These are phyloP conservation scores for Ophonus ardosiacus DNA, from an alignment of 2,888 invertebrate species.

Conservation along the genomic window DNA sequence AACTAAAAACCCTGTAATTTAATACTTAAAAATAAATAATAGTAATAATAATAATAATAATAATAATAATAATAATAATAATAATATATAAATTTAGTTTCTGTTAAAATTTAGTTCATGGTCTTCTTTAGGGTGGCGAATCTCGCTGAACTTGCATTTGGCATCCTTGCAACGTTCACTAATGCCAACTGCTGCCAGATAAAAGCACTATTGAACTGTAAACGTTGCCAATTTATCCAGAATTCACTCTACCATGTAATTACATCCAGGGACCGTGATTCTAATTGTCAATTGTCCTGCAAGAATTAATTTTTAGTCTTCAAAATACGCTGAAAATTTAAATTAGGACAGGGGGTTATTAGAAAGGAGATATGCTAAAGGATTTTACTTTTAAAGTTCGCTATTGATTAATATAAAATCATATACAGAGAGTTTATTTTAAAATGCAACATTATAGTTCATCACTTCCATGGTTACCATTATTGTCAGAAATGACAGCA, in stretches of 20 bases:
- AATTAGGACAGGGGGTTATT: neutral
- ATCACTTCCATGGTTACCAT: too few species aligned
- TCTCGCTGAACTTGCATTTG: neutral
- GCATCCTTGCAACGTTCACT: neutral
- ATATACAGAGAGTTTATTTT: too few species aligned
- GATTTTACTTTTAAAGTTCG: neutral
- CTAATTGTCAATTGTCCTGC: neutral
- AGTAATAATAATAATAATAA: too few species aligned
- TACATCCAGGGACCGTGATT: neutral
- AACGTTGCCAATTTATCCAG: slow-evolving; percentile 30
- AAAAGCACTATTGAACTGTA: slow-evolving; percentile 31
- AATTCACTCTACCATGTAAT: neutral
- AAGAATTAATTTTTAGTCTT: slow-evolving; percentile 19
- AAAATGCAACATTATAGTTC: too few species aligned
- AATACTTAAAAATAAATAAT: too few species aligned
- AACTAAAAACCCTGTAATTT: too few species aligned
- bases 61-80: too few species aligned
- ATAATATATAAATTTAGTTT: too few species aligned
- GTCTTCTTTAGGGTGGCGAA: neutral
- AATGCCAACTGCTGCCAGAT: slow-evolving; percentile 20
- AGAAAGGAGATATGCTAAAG: neutral
- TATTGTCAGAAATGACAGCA: too few species aligned
- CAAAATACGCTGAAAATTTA: slow-evolving; percentile 12
- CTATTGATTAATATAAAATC: too few species aligned
- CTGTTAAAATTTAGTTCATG: neutral